These are phyloP conservation scores for Calliphora vomitoria DNA, from an alignment of 2,888 invertebrate genomes.

Conservation along the genomic window DNA sequence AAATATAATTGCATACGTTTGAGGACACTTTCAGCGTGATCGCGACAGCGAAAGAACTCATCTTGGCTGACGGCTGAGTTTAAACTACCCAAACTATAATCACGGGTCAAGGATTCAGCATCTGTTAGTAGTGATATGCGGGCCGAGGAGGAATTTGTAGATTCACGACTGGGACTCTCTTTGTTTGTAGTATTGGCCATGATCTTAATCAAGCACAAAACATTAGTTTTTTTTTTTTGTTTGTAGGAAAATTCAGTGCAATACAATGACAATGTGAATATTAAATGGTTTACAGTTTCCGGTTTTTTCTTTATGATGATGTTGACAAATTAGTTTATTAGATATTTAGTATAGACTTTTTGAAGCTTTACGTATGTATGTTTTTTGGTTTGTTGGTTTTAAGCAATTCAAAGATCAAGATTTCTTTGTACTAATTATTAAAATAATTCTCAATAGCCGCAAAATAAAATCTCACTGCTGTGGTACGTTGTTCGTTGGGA, in stretches of 20 bases:
- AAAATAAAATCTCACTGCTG: conserved; percentile 66
- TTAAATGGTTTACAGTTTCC: conserved; percentile 12
- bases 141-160: conserved; percentile 83
- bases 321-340: conserved; percentile 27
- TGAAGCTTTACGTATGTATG: background rate
- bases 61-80: conserved; percentile 90
- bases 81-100: conserved; percentile 88
- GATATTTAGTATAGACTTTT: conserved; percentile 3
- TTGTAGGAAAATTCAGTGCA: background rate
- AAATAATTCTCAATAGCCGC: conserved; percentile 30
- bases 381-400: conserved; percentile 11
- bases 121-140: conserved; percentile 82
- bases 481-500: conserved; percentile 19
- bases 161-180: conserved; percentile 84
- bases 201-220: conserved; percentile 62
- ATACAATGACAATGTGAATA: conserved; percentile 2
- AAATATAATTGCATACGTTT: conserved; percentile 93
- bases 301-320: conserved; percentile 44
- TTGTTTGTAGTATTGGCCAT: conserved; percentile 78
- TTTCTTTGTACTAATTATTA: conserved; percentile 36
- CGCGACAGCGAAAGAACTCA: conserved; percentile 90
- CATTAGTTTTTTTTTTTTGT: conserved; percentile 47
- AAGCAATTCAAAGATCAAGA: conserved; percentile 8
- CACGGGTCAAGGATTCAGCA: conserved; percentile 87
- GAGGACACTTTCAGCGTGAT: conserved; percentile 93